A percentile compares a stretch with the other conserved stretches of the same genome.
Conservation (phyloP, 2,888 invertebrate genomes). For the Watsonalla cultraria region DNA sequence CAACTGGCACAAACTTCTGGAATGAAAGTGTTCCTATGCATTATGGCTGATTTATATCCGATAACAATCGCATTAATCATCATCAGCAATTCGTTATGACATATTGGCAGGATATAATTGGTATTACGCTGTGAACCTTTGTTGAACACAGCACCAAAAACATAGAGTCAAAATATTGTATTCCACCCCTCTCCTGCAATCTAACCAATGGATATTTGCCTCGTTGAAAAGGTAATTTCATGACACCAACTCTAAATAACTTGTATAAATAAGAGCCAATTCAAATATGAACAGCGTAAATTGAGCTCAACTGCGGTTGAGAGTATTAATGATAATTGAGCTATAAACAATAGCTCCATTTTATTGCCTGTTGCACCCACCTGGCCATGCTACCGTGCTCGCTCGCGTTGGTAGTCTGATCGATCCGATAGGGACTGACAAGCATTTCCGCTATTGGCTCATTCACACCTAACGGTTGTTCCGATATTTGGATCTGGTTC, state of each 20-base stretch:
- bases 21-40: conserved; percentile 26
- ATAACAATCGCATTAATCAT: conserved; percentile 30
- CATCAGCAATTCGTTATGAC: conserved; percentile 9
- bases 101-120: conserved; percentile 5
- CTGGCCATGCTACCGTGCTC: not conserved
- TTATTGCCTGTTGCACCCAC: not conserved
- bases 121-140: no score
- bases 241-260: not conserved
- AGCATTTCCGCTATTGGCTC: conserved; percentile 57
- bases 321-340: not conserved
- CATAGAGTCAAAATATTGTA: no score
- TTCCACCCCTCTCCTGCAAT: no score
- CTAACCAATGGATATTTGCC: no score
- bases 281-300: not conserved
- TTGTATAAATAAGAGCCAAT: not conserved
- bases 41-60: conserved; percentile 24
- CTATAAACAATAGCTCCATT: not conserved
- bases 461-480: conserved; percentile 67
- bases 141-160: no score
- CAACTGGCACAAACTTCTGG: conserved; percentile 24
- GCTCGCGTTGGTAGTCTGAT: conserved; percentile 6
- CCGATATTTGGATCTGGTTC: conserved; percentile 65
- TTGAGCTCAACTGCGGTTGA: not conserved
- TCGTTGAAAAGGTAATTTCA: not conserved
- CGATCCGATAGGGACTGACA: conserved; percentile 32